Conservation (phyloP, 2,888 invertebrate species). For the Meiosimyza decipiens region DNA sequence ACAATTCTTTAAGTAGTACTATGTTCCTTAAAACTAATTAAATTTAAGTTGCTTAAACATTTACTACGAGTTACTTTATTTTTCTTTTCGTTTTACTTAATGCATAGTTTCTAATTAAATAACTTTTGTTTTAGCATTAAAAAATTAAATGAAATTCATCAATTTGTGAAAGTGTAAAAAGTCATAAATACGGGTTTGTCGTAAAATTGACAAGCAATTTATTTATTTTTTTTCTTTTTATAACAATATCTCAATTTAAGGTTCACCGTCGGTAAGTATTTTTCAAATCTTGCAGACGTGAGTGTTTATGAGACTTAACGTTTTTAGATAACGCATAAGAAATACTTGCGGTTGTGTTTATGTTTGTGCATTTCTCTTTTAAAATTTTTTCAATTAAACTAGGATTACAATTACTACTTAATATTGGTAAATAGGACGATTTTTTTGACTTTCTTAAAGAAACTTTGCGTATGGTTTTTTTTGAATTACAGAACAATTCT, state of each 20-base stretch:
- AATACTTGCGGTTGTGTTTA: constrained; percentile 11
- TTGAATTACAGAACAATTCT: background rate
- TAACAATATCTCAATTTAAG: constrained; percentile 13
- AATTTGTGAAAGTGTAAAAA: constrained; percentile 18
- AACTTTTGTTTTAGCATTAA: constrained; percentile 5
- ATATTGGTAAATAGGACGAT: constrained; percentile 30
- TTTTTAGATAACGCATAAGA: background rate
- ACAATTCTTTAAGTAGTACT: constrained; percentile 1
- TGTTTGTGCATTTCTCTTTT: constrained; percentile 21
- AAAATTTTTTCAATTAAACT: background rate
- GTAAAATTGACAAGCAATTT: constrained; percentile 5
- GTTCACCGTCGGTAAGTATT: constrained; percentile 30
- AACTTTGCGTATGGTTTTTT: constrained; percentile 5
- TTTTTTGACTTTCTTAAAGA: constrained; percentile 28
- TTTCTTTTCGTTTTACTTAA: constrained; percentile 18
- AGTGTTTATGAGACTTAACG: background rate
- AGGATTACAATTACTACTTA: constrained; percentile 28
- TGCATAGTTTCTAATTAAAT: constrained; percentile 13
- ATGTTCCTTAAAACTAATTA: constrained; percentile 13
- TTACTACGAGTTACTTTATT: constrained; percentile 6
- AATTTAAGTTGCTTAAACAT: constrained; percentile 10
- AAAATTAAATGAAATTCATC: constrained; percentile 14
- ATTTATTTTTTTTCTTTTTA: constrained; percentile 6
- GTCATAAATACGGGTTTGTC: constrained; percentile 22
- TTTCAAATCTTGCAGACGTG: background rate